Base-by-base conservation (phyloP, 2,888 invertebrate species). In the Thyatira batis region DNA sequence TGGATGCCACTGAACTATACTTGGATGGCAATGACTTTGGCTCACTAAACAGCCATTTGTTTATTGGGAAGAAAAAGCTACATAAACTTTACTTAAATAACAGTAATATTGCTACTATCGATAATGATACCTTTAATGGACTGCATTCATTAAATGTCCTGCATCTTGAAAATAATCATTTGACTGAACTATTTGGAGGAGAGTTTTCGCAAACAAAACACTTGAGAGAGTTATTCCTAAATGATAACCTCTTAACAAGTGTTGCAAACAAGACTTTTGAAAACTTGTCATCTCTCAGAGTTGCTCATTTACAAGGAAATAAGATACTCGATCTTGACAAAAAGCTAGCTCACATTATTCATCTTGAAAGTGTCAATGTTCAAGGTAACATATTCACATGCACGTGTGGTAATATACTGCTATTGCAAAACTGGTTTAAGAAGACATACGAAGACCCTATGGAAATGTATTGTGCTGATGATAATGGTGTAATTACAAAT, bases 1-100 rank as follows among this genome's bases (percentile, higher is more conserved):
- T 97, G 96, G 96, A 97, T 82, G 96, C 97, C 25, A 97, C 97
- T 39, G 96, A 97, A 85, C 94, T 97, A 53, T 96, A 96, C 83
- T 93, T 97, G 56, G 97, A 97, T 80, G 97, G 96, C 13, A 96
- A 97, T 81, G 93, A 95, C 74, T 94, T 97, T 63, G 94, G 94
- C 17, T 93, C 94, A 50, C 92, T 97, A 25, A 94, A 94, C 54
- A 95, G 95, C 80, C 96, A 97, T 85, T 93, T 96, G 67, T 97
- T 97, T 83, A 96, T 97, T 71, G 97, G 96, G 5, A 95, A 96
- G 84, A 96, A 96, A 81, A 95, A 96, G 78, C 90, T 97, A 61
- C 94, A 95, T 75, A 94, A 95, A 66, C 92, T 97, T 49, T 96
- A 94, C 82, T 90, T 97, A 54, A 97, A 97, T 80, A 95, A 95